phyloP scores from a whole-genome alignment of 92 coral and sea anemone genomes.

The Zoanthus gigantus region DNA sequence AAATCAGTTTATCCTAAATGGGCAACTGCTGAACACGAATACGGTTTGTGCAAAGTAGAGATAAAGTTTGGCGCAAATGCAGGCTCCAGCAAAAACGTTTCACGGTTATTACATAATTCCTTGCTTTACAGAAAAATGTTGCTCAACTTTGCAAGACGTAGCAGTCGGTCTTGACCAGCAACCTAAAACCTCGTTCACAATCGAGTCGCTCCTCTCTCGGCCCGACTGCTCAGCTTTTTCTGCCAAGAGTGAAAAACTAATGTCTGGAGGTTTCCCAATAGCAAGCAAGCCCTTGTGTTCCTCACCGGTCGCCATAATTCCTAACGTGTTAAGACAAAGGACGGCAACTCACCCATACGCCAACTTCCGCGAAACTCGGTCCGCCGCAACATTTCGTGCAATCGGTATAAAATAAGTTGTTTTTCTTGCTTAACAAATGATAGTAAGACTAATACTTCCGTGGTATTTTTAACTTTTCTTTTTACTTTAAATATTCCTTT shows the following conservation, averaged over 20 bases:
- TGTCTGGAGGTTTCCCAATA: background rate
- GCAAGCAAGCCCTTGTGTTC: background rate
- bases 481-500: no score
- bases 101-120: constrained; percentile 45
- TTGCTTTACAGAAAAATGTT: constrained; percentile 39
- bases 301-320: background rate
- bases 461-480: background rate
- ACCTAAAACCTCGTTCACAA: constrained; percentile 42
- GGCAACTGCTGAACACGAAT: background rate
- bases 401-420: background rate
- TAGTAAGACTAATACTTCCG: background rate
- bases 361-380: background rate
- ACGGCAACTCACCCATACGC: background rate
- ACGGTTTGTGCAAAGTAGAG: background rate
- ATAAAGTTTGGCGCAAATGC: constrained; percentile 19
- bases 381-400: constrained; percentile 10
- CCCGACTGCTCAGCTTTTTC: background rate
- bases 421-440: background rate
- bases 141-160: constrained; percentile 13
- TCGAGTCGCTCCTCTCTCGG: constrained; percentile 27
- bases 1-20: background rate
- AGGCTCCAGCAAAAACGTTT: constrained; percentile 12
- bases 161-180: background rate
- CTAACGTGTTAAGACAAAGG: background rate
- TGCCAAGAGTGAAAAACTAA: background rate